Evolutionary conservation across 2,888 invertebrate genomes (phyloP), one percentile per base, ranked within the genome.

Genomic region (Morpho helenor): DNA sequence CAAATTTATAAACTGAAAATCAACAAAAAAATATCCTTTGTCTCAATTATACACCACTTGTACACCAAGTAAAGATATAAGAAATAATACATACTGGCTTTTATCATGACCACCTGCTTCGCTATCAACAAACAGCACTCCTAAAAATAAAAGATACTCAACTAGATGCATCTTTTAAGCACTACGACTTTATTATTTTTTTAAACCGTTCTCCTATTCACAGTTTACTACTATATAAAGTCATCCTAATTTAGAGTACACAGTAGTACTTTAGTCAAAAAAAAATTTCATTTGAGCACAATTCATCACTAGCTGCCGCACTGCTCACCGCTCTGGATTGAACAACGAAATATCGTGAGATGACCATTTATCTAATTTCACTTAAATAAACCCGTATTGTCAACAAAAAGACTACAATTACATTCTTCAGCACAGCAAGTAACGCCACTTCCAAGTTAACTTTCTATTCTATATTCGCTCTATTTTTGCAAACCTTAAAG

Each of bases 281-380:
- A 42, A 53, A 16, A 16, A 1, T 16, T 16, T 16, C 2, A 71
- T 68, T 72, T 74, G 76, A 57, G 69, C 68, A 72, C 64, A 68
- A 69, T 72, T 69, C 74, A 76, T 74, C 69, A 72, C 79, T 59
- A 66, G 67, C 40, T 52, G 48, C 60, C 48, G 47, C 59, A 57
- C 60, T 53, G 59, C 61, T 50, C 43, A 49, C 62, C 49, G 57
- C 45, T 59, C 60, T 66, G 73, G 80, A 83, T 89, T 87, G 90
- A 87, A 79, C 79, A 79, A 80, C 74, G 75, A 76, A 79, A 84
- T 82, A 82, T 81, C 70, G 77, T 76, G 83, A 84, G 82, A 82
- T 86, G 83, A 84, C 86, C 87, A 87, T 91, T 91, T 91, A 91
- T 89, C 86, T 80, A 87, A 88, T 90, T 91, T 88, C 90, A 82